phyloP scores from a whole-genome alignment of 2,113 vertebrate species.

The Pachycephala philippinensis region DNA sequence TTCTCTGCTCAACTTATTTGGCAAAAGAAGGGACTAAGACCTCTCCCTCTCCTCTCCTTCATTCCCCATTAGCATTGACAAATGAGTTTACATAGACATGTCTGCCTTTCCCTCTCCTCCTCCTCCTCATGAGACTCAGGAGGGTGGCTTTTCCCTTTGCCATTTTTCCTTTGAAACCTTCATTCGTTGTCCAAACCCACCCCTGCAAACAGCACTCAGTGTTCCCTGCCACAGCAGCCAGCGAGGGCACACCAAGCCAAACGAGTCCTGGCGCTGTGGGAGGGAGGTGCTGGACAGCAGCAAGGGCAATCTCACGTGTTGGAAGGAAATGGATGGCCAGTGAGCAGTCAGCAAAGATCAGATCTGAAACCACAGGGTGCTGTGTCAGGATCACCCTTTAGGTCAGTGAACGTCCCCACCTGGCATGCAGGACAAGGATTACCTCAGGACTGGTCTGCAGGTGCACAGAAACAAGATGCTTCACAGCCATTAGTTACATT shows the following conservation, averaged over 20 bases:
- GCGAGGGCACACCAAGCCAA: rapidly evolving
- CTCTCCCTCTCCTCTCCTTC: neutral
- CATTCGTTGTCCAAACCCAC: neutral
- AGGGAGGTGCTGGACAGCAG: neutral
- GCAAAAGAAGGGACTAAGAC: neutral
- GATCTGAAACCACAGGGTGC: neutral
- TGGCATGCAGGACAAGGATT: neutral
- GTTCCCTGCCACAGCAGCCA: neutral
- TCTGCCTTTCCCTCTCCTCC: neutral
- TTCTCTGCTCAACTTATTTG: neutral
- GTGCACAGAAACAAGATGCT: neutral
- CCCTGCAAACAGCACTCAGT: rapidly evolving
- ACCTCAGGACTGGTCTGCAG: neutral
- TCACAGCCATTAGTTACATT: neutral
- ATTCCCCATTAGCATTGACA: neutral
- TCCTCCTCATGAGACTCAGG: rapidly evolving
- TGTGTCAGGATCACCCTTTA: neutral
- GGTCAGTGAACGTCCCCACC: neutral
- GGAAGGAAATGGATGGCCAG: neutral
- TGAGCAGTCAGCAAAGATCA: neutral
- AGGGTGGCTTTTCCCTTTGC: neutral
- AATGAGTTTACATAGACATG: neutral
- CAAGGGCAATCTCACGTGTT: neutral
- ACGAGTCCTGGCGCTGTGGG: rapidly evolving
- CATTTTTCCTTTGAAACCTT: neutral